These are phyloP conservation scores for Lycodopsis pacificus DNA, from an alignment of 2,797 vertebrate species.

Conservation along the genomic window DNA sequence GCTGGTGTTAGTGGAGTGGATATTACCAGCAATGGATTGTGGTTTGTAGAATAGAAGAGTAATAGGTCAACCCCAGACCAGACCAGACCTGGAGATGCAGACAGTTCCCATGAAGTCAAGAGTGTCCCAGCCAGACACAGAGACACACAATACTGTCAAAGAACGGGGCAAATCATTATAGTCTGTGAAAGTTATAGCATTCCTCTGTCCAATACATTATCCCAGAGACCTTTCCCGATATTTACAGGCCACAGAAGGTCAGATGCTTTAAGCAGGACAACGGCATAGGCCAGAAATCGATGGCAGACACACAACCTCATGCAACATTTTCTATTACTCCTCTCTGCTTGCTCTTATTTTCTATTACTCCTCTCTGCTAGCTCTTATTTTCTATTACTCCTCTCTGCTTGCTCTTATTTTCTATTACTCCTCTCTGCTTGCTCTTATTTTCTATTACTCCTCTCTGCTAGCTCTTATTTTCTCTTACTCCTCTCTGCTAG, in stretches of 20 bases:
- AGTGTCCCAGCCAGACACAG: slow-evolving; percentile 52
- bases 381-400: slow-evolving; percentile 35
- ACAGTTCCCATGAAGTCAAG: slow-evolving; percentile 70
- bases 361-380: too few relatives aligned
- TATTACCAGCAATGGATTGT: slow-evolving; percentile 61
- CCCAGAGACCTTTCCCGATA: slow-evolving; percentile 66
- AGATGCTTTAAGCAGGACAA: slow-evolving; percentile 67
- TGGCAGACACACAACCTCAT: slow-evolving; percentile 50
- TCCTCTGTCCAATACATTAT: slow-evolving; percentile 73
- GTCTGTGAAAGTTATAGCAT: slow-evolving; percentile 71
- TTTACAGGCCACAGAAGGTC: slow-evolving; percentile 73
- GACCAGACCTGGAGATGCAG: slow-evolving; percentile 50
- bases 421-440: too few relatives aligned
- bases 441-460: slow-evolving; percentile 40
- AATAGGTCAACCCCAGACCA: slow-evolving; percentile 45
- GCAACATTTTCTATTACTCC: slow-evolving; percentile 46
- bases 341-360: slow-evolving; percentile 29
- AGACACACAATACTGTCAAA: slow-evolving; percentile 57
- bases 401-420: slow-evolving; percentile 29
- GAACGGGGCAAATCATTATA: slow-evolving; percentile 45
- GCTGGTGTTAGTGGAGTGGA: slow-evolving; percentile 59
- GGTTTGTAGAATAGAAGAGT: slow-evolving; percentile 47
- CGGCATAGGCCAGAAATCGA: slow-evolving; percentile 63
- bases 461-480: slow-evolving; percentile 28
- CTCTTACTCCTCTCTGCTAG: too few relatives aligned